Evolutionary conservation across 2,888 invertebrate species (phyloP).

Genomic region (Beris chalybata): DNA sequence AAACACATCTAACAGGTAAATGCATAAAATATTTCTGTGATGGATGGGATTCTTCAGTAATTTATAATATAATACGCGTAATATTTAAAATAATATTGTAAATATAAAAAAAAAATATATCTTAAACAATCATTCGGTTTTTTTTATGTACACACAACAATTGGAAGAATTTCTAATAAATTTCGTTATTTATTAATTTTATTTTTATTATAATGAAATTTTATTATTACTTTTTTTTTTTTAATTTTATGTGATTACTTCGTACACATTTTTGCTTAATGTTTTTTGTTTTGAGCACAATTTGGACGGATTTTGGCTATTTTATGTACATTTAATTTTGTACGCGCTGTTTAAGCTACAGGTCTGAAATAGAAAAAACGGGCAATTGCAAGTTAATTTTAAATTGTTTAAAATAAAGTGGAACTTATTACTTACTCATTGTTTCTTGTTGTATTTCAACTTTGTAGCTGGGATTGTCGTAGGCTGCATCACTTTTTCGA

Average conservation of each 20-base stretch:
- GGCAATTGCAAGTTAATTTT: neutral
- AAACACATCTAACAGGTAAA: too few species aligned
- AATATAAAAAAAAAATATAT: too few species aligned
- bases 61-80: too few species aligned
- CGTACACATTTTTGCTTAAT: neutral
- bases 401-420: neutral
- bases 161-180: constrained; percentile 1
- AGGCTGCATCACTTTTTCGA: constrained; percentile 82
- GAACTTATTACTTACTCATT: constrained; percentile 67
- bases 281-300: constrained; percentile 18
- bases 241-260: neutral
- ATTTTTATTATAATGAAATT: constrained; percentile 5
- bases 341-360: constrained; percentile 16
- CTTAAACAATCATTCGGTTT: constrained; percentile 2
- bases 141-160: constrained; percentile 1
- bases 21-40: too few species aligned
- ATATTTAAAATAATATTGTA: too few species aligned
- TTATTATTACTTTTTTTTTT: neutral
- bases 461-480: constrained; percentile 93
- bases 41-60: too few species aligned
- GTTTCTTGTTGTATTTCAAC: constrained; percentile 91
- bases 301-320: constrained; percentile 22
- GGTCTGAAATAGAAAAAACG: constrained; percentile 15
- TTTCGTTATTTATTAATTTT: neutral
- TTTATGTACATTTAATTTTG: constrained; percentile 23